phyloP scores from a whole-genome alignment of 2,113 vertebrate genomes.

The Myiagra hebetior region DNA sequence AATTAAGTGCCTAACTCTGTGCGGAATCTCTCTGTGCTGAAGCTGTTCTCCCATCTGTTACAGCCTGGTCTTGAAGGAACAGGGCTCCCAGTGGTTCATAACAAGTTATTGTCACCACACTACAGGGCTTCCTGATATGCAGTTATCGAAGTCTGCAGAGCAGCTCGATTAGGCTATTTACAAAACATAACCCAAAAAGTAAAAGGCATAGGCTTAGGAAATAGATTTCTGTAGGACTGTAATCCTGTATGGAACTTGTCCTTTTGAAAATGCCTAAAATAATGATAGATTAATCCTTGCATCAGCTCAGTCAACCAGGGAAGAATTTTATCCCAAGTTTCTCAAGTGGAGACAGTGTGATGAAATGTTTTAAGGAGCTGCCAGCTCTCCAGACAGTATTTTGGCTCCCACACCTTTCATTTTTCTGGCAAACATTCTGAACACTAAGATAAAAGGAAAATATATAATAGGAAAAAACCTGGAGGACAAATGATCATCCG shows the following conservation, averaged over 20 bases:
- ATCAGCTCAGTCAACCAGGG: neutral
- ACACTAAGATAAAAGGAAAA: conserved; percentile 7
- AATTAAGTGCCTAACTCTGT: neutral
- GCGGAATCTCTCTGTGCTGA: neutral
- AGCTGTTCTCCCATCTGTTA: neutral
- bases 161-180: neutral
- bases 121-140: neutral
- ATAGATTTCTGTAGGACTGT: neutral
- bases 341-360: neutral
- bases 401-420: neutral
- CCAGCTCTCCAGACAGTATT: neutral
- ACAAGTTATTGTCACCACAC: neutral
- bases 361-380: conserved; percentile 7
- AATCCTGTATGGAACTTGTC: neutral
- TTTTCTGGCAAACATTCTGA: neutral
- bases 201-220: neutral
- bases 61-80: neutral
- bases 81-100: neutral
- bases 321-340: neutral
- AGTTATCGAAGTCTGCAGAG: neutral
- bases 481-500: neutral
- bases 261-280: neutral
- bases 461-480: neutral
- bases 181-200: neutral
- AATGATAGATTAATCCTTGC: neutral